Evolutionary conservation across 2,888 invertebrate species (phyloP).

Genomic region (Anodontia alba): DNA sequence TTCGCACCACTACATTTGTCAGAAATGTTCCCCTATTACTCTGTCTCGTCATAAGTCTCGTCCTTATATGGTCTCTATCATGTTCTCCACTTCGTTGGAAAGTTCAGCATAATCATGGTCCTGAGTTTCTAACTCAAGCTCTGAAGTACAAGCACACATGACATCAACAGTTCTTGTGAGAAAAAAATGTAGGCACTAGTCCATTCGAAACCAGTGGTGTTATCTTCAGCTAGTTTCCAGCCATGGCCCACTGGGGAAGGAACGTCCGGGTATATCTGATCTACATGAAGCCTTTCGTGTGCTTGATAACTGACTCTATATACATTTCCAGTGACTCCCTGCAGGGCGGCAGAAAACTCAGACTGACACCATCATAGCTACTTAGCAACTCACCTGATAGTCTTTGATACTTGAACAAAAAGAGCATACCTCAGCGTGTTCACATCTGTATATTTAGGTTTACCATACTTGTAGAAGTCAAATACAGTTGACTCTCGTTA

Average conservation of each 20-base stretch:
- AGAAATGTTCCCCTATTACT: no score
- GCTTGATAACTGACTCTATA: conserved; percentile 7
- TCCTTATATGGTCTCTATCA: no score
- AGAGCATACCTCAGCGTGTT: not conserved
- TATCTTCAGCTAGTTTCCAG: not conserved
- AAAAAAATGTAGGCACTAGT: not conserved
- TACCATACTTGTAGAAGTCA: not conserved
- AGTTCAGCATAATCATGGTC: no score
- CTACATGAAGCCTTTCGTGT: not conserved
- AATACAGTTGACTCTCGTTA: no score
- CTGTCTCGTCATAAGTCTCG: no score
- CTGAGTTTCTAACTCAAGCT: no score
- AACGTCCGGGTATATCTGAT: not conserved
- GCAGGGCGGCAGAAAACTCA: not conserved
- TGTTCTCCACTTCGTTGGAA: no score
- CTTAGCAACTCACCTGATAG: not conserved
- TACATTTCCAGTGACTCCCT: conserved; percentile 4
- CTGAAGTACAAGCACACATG: not conserved
- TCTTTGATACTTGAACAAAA: not conserved
- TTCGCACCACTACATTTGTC: no score
- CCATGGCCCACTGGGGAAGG: not conserved
- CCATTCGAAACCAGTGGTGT: not conserved
- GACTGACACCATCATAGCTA: conserved; percentile 3
- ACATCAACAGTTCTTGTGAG: not conserved
- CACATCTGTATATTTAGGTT: not conserved